These are phyloP conservation scores for Tor tambroides DNA, from an alignment of 2,113 vertebrate species.

Conservation along the genomic window DNA sequence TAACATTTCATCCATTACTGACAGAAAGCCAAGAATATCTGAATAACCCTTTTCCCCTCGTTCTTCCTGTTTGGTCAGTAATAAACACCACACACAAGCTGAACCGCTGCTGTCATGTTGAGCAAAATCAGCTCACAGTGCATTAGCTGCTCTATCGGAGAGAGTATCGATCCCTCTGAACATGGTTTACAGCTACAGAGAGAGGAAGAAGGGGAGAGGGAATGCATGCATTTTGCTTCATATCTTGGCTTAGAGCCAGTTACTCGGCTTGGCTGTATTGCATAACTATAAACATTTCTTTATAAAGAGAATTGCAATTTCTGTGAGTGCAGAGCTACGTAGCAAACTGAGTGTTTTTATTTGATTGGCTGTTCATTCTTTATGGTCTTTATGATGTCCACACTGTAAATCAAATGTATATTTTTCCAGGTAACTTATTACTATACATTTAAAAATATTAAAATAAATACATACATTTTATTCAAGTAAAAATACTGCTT, in stretches of 20 bases:
- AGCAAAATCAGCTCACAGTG: conserved; percentile 55
- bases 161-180: conserved; percentile 60
- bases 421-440: no score
- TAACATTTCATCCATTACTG: conserved; percentile 50
- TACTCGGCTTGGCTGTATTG: conserved; percentile 27
- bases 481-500: background rate
- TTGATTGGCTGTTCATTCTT: background rate
- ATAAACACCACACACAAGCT: conserved; percentile 47
- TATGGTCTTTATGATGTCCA: no score
- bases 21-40: conserved; percentile 39
- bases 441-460: no score
- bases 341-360: conserved; percentile 16
- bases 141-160: conserved; percentile 63
- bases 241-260: conserved; percentile 32
- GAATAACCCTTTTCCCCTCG: conserved; percentile 25
- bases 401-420: no score
- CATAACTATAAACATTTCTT: conserved; percentile 56
- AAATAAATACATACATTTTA: no score
- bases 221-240: conserved; percentile 46
- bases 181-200: conserved; percentile 59
- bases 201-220: conserved; percentile 14
- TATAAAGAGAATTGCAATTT: conserved; percentile 9
- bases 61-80: conserved; percentile 41
- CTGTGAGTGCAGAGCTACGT: conserved; percentile 15
- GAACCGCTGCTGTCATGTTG: conserved; percentile 55